Conservation (phyloP, 2,888 invertebrate genomes). For the Cerceris ruficornis region DNA sequence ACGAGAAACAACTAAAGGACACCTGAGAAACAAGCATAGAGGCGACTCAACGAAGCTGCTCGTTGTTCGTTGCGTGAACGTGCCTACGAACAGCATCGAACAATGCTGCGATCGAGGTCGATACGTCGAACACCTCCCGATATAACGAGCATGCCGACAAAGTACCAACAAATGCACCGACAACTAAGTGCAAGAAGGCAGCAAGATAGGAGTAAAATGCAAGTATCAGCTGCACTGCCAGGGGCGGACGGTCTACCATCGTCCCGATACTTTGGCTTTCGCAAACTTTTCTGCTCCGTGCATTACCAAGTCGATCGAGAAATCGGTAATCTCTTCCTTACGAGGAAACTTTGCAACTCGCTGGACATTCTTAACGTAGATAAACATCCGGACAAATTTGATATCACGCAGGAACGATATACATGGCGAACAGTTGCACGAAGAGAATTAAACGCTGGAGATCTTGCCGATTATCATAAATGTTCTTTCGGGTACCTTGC, state of each 20-base stretch:
- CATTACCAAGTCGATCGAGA: slow-evolving; percentile 28
- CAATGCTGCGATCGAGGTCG: slow-evolving; percentile 63
- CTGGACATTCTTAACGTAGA: too few species aligned
- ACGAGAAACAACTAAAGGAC: too few species aligned
- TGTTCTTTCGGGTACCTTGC: too few species aligned
- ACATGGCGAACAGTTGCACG: too few species aligned
- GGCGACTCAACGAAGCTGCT: neutral
- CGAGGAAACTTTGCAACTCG: too few species aligned
- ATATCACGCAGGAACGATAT: too few species aligned
- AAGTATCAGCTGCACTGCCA: slow-evolving; percentile 70
- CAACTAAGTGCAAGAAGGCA: slow-evolving; percentile 62
- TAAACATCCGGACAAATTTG: too few species aligned
- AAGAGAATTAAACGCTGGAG: too few species aligned
- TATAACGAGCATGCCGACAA: slow-evolving; percentile 61
- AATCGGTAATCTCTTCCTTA: neutral
- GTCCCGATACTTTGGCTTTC: slow-evolving; percentile 27
- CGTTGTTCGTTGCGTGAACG: slow-evolving; percentile 41
- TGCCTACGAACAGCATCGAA: slow-evolving; percentile 39
- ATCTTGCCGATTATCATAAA: too few species aligned
- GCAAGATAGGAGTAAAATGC: slow-evolving; percentile 69
- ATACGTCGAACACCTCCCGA: slow-evolving; percentile 57
- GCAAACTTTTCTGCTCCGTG: slow-evolving; percentile 21
- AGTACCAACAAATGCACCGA: slow-evolving; percentile 65
- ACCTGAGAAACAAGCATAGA: too few species aligned
- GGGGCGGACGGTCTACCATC: slow-evolving; percentile 29